phyloP scores from a whole-genome alignment of 1,140 invertebrate species.

The Arion vulgaris region DNA sequence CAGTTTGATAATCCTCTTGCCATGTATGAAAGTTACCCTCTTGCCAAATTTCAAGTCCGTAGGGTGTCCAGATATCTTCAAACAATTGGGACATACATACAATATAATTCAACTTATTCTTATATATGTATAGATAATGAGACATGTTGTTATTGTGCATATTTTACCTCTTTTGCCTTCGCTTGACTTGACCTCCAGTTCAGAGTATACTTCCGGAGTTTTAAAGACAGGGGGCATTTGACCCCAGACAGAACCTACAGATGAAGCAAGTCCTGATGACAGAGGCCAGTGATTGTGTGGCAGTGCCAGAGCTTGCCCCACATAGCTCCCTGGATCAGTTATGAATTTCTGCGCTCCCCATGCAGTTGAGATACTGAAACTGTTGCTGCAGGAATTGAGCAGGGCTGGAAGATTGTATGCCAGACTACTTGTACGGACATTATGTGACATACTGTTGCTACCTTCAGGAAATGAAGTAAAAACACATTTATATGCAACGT shows the following conservation, averaged over 20 bases:
- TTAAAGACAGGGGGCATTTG: background rate
- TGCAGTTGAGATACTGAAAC: background rate
- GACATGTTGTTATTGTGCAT: no score
- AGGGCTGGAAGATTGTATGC: background rate
- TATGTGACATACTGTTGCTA: background rate
- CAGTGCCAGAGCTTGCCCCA: background rate
- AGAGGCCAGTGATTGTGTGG: background rate
- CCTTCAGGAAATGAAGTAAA: background rate
- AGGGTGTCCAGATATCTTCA: no score
- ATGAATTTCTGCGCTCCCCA: background rate
- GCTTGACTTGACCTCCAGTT: no score
- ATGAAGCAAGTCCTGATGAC: background rate
- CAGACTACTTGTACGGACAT: background rate
- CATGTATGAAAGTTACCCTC: no score
- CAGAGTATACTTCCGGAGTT: background rate
- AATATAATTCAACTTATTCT: no score
- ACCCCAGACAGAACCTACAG: background rate
- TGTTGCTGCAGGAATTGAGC: background rate
- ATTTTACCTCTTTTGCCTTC: no score
- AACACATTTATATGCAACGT: background rate
- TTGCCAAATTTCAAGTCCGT: no score
- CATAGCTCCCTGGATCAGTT: background rate
- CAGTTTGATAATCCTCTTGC: no score
- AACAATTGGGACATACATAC: no score
- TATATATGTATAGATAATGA: no score